Base-by-base conservation (phyloP, 2,113 vertebrate species). In the Ivindomyrus marchei region DNA sequence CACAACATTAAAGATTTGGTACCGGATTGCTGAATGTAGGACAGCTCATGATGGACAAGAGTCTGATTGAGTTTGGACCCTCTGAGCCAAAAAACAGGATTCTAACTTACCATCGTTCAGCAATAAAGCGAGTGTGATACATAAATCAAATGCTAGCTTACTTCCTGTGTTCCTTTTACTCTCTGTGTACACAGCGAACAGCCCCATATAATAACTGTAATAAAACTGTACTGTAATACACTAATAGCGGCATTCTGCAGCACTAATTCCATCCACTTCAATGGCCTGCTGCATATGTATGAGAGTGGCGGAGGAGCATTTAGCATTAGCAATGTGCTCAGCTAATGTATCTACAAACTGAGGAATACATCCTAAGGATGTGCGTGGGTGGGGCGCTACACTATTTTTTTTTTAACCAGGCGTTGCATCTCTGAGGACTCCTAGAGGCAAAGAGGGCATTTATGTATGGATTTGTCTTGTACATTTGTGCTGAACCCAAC, bases 151-250 rank as follows among this genome's bases (percentile, higher is more conserved):
- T 47, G 83, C 80, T 84, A 21, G 80, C 39, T 47, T 10, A 47
- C 45, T 85, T 47, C 83, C 24, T 85, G 83, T 85, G 19, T 45
- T n/a, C 9, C 83, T 47, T 24, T 46, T 46, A n/a, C 39, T 47
- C 39, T 47, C 83, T 85, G 46, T 45, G 83, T 85, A 85, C 83
- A 47, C 74, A 80, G 31, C 2, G 4, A 80, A 80, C 36, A 27
- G 74, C 15, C 74, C 15, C 74, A 42, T 42, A 42, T 42, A 80
- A 80, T 80, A 42, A 42, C 74, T 80, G 15, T 42, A 80, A 80
- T 80, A 42, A 80, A 80, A 80, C 31, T 80, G 74, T 39, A 80
- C 74, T 80, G 74, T 80, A 80, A 80, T 80, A 80, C 36, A 80
- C 74, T 42, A 80, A 80, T 42, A 80, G 74, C 36, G 5, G 3